These are phyloP conservation scores for Eubucco bourcierii DNA, from an alignment of 2,113 vertebrate species.

Conservation along the genomic window DNA sequence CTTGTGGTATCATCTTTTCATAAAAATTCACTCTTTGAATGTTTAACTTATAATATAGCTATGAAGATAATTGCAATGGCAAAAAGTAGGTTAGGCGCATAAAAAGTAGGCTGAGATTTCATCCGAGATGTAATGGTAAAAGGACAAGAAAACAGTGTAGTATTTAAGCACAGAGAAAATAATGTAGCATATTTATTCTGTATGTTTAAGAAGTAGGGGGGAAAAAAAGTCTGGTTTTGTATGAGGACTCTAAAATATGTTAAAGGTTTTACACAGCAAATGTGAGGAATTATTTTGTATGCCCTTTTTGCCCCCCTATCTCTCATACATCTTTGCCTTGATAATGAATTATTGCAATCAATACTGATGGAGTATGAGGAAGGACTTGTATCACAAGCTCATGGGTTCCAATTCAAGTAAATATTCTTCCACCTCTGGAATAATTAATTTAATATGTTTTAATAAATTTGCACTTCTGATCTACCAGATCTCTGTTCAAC, in stretches of 20 bases:
- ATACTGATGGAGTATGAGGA: not conserved
- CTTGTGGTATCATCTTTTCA: not conserved
- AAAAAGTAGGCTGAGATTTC: not conserved
- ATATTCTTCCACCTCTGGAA: not conserved
- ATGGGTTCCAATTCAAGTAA: not conserved
- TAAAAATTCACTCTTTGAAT: not conserved
- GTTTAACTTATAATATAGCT: not conserved
- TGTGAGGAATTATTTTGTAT: not conserved
- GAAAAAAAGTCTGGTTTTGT: not conserved
- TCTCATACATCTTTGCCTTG: not conserved
- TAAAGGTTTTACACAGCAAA: not conserved
- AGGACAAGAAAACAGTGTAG: not conserved
- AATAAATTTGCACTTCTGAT: not conserved
- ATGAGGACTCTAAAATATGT: not conserved
- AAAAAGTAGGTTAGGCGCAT: not conserved
- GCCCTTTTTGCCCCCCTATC: accelerated
- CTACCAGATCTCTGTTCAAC: not conserved
- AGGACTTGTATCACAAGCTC: not conserved
- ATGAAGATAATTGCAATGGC: not conserved
- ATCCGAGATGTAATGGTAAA: not conserved
- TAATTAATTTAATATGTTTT: not conserved
- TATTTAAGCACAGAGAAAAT: not conserved
- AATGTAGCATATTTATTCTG: not conserved
- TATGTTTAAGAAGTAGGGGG: not conserved
- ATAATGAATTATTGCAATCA: not conserved